Evolutionary conservation across 2,797 vertebrate genomes (phyloP), one percentile per base, ranked within the genome.

Genomic region (Synaphobranchus kaupii): DNA sequence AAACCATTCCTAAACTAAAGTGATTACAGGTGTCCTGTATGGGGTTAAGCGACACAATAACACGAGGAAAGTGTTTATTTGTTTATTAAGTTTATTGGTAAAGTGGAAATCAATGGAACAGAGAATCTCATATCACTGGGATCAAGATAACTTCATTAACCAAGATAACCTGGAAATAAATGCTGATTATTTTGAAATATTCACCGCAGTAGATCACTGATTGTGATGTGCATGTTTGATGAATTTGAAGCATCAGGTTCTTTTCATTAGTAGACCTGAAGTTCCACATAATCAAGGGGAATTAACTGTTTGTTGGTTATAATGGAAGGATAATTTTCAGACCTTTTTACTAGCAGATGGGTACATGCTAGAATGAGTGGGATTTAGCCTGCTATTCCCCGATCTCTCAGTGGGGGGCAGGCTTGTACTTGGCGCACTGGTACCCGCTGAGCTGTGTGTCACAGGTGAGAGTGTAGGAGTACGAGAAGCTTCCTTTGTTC

Each of bases 381-480:
- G 8, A 39, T 76, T 76, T 39, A 5, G 31, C 31, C 28, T 44
- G 31, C 12, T 17, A 1, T 20, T 1, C 1, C 31, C 73, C 20
- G 73, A 76, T 44, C 15, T 0, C 4, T 76, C 73, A 76, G 13
- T 76, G 17, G 76, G 76, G 76, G 20, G 76, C 76, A 80, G 71
- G 20, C 52, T 60, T 80, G 52, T 86, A 86, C 31, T 4, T 54
- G 78, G 66, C 48, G n/a, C 85, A 86, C 71, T 63, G 73, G 58
- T 60, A 47, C 4, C 85, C 85, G 12, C 15, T 81, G 1, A 86
- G 85, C 5, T 86, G 9, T n/a, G 34, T 10, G 73, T 86, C 85
- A 44, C 85, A 86, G 73, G 85, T 86, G 73, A 86, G 85, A 3
- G 28, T 86, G 31, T 86, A 86, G 50, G 85, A 86, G 73, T 81